Conservation (phyloP, 2,113 vertebrate genomes). For the Geococcyx californianus region DNA sequence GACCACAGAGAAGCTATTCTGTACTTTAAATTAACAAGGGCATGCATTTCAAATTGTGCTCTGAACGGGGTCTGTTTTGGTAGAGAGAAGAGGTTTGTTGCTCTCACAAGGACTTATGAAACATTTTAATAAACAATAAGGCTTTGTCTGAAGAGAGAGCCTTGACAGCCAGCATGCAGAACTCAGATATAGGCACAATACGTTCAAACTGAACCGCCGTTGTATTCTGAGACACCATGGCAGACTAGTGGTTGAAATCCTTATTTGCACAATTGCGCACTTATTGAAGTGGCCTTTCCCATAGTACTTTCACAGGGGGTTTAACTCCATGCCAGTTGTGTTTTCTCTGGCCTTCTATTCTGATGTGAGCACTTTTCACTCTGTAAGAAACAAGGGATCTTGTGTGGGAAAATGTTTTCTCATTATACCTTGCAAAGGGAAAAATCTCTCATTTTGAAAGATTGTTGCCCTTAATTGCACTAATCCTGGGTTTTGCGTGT, state of each 20-base stretch:
- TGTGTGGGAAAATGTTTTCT: background rate
- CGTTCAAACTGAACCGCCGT: background rate
- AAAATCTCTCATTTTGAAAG: background rate
- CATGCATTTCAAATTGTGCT: slow-evolving; percentile 29
- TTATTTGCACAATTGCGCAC: background rate
- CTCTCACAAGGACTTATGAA: slow-evolving; percentile 46
- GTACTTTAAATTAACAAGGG: slow-evolving; percentile 46
- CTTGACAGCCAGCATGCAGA: slow-evolving; percentile 13
- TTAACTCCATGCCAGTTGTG: slow-evolving; percentile 5
- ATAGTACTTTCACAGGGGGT: background rate
- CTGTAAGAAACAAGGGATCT: background rate
- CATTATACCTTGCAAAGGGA: slow-evolving; percentile 3
- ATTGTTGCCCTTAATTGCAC: background rate
- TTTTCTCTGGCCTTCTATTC: background rate
- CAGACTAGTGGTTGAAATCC: slow-evolving; percentile 19
- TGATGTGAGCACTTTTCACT: background rate
- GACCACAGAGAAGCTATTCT: slow-evolving; percentile 60
- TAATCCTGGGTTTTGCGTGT: background rate
- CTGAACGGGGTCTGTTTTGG: background rate
- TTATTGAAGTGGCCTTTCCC: slow-evolving; percentile 38
- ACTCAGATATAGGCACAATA: background rate
- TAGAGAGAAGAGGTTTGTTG: slow-evolving; percentile 21
- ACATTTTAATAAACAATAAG: slow-evolving; percentile 48
- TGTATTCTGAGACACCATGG: slow-evolving; percentile 11
- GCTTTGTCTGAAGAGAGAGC: slow-evolving; percentile 32